These are phyloP conservation scores for Drosophila lacteicornis DNA, from an alignment of 1,140 invertebrate species.

Conservation along the genomic window DNA sequence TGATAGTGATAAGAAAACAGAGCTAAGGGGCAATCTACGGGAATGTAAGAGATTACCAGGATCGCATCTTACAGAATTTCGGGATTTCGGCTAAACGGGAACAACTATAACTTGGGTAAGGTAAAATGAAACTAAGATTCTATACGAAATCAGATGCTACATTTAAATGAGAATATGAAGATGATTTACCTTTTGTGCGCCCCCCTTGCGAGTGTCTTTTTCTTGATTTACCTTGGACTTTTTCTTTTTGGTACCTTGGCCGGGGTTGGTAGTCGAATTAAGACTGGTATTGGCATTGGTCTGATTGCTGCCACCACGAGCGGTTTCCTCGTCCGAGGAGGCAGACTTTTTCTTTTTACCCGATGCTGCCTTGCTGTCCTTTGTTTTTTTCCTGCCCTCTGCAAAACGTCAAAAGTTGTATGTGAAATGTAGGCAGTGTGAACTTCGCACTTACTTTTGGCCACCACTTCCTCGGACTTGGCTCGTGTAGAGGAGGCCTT, in stretches of 20 bases:
- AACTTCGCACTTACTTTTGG: constrained; percentile 84
- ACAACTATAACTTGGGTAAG: constrained; percentile 2
- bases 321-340: constrained; percentile 78
- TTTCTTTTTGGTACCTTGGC: constrained; percentile 85
- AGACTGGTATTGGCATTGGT: constrained; percentile 57
- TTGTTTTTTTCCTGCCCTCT: constrained; percentile 87
- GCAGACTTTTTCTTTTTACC: constrained; percentile 82
- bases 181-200: constrained; percentile 84
- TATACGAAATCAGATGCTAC: constrained; percentile 10
- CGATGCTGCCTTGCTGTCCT: constrained; percentile 84
- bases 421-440: not conserved
- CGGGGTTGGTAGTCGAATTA: constrained; percentile 46
- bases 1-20: constrained; percentile 18
- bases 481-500: constrained; percentile 92
- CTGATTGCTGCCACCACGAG: constrained; percentile 50
- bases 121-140: constrained; percentile 43
- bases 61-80: not conserved
- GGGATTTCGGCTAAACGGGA: not conserved
- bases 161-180: constrained; percentile 70
- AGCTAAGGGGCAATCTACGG: not conserved
- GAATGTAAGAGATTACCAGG: not conserved
- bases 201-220: constrained; percentile 85
- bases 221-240: constrained; percentile 85
- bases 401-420: not conserved
- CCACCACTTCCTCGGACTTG: constrained; percentile 86